Percentiles rank a stretch among this genome's conserved stretches.
These are phyloP conservation scores for Theretra japonica DNA, from an alignment of 2,888 invertebrate species.

Conservation along the genomic window DNA sequence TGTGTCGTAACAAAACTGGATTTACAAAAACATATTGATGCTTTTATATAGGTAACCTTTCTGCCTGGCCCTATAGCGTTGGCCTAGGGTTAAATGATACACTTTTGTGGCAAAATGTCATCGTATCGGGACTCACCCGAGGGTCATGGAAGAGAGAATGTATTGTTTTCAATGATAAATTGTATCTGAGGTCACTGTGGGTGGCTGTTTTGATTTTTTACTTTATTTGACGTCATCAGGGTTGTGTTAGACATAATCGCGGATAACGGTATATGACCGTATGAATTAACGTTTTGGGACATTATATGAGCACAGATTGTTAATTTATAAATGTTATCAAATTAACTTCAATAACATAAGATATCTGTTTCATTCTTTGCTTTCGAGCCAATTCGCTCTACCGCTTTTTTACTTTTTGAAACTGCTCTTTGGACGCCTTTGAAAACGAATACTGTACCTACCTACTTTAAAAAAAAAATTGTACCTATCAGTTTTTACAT, in stretches of 20 bases:
- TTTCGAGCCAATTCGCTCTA: too few relatives aligned
- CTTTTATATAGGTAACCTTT: constrained; percentile 67
- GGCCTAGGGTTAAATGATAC: constrained; percentile 79
- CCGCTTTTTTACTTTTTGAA: too few relatives aligned
- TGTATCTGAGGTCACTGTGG: constrained; percentile 33
- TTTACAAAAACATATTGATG: constrained; percentile 56
- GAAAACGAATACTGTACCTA: too few relatives aligned
- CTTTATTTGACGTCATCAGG: background rate
- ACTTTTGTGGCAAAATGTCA: constrained; percentile 68
- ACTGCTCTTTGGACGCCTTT: too few relatives aligned
- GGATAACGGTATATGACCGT: background rate
- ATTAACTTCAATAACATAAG: too few relatives aligned
- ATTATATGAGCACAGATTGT: background rate
- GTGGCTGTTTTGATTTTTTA: constrained; percentile 26
- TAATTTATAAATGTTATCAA: too few relatives aligned
- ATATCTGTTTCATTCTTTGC: too few relatives aligned
- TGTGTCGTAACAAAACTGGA: constrained; percentile 56
- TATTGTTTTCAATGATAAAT: constrained; percentile 67
- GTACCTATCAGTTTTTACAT: too few relatives aligned
- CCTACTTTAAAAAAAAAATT: too few relatives aligned
- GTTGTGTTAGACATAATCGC: background rate
- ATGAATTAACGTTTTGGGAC: background rate
- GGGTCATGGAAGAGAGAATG: constrained; percentile 62
- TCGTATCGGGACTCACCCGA: constrained; percentile 54
- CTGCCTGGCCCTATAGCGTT: constrained; percentile 67